Percentiles rank a stretch among this genome's conserved stretches.
Conservation (phyloP, 2,888 invertebrate species). For the Gasteruption jaculator region DNA sequence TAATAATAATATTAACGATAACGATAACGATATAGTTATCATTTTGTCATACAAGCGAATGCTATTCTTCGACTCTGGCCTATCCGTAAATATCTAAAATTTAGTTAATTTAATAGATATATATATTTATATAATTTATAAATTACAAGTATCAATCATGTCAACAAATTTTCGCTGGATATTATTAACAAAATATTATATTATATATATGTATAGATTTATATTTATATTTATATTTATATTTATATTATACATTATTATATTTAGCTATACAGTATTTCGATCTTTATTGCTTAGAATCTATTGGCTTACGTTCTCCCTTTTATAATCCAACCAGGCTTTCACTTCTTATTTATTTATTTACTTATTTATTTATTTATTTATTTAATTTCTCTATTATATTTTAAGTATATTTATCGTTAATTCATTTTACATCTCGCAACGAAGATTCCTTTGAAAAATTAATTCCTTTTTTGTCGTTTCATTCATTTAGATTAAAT, state of each 20-base stretch:
- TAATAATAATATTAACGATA: neutral
- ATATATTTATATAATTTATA: no score
- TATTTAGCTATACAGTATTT: conserved; percentile 1
- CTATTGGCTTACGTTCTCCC: conserved; percentile 45
- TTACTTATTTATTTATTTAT: conserved; percentile 24
- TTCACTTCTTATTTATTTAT: conserved; percentile 21
- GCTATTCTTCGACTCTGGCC: no score
- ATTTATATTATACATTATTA: conserved; percentile 13
- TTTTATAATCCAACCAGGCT: conserved; percentile 14
- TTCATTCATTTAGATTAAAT: no score
- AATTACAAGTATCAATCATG: no score
- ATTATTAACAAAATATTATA: conserved; percentile 50
- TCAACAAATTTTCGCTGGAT: conserved; percentile 43
- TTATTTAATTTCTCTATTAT: no score
- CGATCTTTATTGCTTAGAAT: conserved; percentile 45
- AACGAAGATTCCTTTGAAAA: no score
- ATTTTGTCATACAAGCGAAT: neutral
- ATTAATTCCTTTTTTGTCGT: no score
- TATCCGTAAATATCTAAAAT: no score
- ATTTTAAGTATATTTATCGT: no score
- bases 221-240: conserved; percentile 10
- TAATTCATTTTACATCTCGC: no score
- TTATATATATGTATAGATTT: conserved; percentile 43
- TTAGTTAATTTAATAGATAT: no score
- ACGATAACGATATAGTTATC: conserved; percentile 3